These are phyloP conservation scores for Volucella bombylans DNA, from an alignment of 2,888 invertebrate species.

Conservation along the genomic window DNA sequence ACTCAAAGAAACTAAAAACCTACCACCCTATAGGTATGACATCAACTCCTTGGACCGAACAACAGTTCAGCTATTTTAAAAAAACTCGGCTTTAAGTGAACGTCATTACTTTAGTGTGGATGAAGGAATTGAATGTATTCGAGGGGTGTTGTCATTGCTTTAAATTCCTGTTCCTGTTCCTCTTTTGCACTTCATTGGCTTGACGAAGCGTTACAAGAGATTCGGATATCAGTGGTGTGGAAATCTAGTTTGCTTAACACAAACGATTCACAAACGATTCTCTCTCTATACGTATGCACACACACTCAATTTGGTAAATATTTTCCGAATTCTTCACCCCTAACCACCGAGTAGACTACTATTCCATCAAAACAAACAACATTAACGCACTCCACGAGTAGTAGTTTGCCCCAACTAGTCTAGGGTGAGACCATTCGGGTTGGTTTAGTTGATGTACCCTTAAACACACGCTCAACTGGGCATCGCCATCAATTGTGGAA, in stretches of 20 bases:
- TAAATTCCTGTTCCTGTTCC: background rate
- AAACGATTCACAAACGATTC: slow-evolving; percentile 27
- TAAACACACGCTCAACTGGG: slow-evolving; percentile 4
- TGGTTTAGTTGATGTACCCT: background rate
- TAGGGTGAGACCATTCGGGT: no score
- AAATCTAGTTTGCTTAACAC: slow-evolving; percentile 45
- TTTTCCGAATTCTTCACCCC: background rate
- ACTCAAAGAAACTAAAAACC: slow-evolving; percentile 15
- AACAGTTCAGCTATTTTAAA: background rate
- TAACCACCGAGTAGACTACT: slow-evolving; percentile 46
- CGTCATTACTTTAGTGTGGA: slow-evolving; percentile 6
- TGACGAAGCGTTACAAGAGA: background rate
- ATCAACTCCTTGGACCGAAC: background rate
- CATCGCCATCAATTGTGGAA: slow-evolving; percentile 23
- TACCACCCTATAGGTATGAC: background rate
- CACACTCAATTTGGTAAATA: slow-evolving; percentile 57
- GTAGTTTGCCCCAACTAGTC: no score
- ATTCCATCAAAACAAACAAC: slow-evolving; percentile 65
- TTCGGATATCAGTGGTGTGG: slow-evolving; percentile 44
- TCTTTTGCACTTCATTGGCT: background rate
- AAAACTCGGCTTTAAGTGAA: slow-evolving; percentile 4
- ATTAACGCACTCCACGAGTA: slow-evolving; percentile 49
- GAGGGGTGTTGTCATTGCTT: background rate
- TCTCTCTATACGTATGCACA: background rate
- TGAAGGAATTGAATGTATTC: no score